Percentiles rank a stretch among this genome's conserved stretches.
phyloP scores from a whole-genome alignment of 2,888 invertebrate species.

The Pogonocherus hispidulus region DNA sequence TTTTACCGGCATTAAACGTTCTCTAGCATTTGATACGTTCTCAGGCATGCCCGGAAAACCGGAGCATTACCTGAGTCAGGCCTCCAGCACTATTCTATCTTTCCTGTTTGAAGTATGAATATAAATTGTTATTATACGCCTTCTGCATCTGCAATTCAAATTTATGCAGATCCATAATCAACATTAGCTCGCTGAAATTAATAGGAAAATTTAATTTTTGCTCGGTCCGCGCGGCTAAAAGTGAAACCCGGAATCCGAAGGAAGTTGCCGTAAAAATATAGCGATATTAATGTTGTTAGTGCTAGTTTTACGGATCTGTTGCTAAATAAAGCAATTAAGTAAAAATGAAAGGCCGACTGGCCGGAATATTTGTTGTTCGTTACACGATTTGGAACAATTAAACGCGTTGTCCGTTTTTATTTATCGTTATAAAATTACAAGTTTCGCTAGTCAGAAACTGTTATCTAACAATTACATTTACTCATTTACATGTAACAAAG shows the following conservation, averaged over 20 bases:
- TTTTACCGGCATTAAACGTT: too few relatives aligned
- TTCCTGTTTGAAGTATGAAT: slow-evolving; percentile 9
- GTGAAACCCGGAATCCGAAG: too few relatives aligned
- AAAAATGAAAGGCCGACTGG: slow-evolving; percentile 7
- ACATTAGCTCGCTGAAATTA: slow-evolving; percentile 13
- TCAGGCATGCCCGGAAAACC: background rate
- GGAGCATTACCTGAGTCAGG: background rate
- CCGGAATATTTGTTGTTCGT: background rate
- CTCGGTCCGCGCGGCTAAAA: slow-evolving; percentile 1
- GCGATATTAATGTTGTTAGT: background rate
- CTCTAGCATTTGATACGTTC: too few relatives aligned
- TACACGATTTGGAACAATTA: background rate
- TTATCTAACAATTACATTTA: background rate
- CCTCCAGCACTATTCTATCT: background rate
- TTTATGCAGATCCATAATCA: slow-evolving; percentile 24
- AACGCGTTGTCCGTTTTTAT: background rate
- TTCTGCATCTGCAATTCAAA: slow-evolving; percentile 20
- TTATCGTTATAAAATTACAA: background rate
- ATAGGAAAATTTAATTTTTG: slow-evolving; percentile 17
- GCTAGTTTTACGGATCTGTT: slow-evolving; percentile 6
- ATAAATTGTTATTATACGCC: slow-evolving; percentile 17
- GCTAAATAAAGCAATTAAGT: slow-evolving; percentile 6
- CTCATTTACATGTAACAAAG: too few relatives aligned
- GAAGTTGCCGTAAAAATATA: background rate
- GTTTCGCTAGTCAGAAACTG: background rate